Conservation (phyloP, 2,888 invertebrate species). For the Morpho deidamia region DNA sequence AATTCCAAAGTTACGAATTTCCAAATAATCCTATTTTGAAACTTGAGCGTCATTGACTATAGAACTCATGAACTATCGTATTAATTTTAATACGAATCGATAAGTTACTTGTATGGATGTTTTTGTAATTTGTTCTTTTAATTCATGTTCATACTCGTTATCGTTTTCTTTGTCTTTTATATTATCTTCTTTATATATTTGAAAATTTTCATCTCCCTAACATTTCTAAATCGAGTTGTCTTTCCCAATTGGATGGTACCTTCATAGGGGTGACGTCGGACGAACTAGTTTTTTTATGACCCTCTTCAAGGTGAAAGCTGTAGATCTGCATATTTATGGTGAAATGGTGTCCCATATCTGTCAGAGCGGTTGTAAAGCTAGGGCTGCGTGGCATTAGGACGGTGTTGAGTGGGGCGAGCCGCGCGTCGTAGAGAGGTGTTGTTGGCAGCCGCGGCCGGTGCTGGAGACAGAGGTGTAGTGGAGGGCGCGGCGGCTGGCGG, state of each 20-base stretch:
- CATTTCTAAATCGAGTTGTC: background rate
- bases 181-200: background rate
- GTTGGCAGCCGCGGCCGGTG: slow-evolving; percentile 74
- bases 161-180: background rate
- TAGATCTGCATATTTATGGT: background rate
- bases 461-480: slow-evolving; percentile 78
- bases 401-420: slow-evolving; percentile 73
- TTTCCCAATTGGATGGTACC: slow-evolving; percentile 9
- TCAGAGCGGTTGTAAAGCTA: slow-evolving; percentile 52
- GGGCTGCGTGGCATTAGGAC: slow-evolving; percentile 66
- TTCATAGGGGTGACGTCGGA: slow-evolving; percentile 18
- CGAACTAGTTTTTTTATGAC: slow-evolving; percentile 4
- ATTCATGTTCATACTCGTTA: background rate
- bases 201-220: background rate
- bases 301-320: no score
- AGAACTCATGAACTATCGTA: no score
- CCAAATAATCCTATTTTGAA: no score
- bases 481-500: slow-evolving; percentile 72
- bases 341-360: slow-evolving; percentile 30
- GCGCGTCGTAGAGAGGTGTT: slow-evolving; percentile 73
- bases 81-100: no score
- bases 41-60: no score
- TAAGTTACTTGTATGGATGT: background rate
- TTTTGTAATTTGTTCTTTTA: background rate
- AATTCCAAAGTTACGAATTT: no score